Evolutionary conservation across 2,797 vertebrate genomes (phyloP).

Genomic region (Acrossocheilus fasciatus): DNA sequence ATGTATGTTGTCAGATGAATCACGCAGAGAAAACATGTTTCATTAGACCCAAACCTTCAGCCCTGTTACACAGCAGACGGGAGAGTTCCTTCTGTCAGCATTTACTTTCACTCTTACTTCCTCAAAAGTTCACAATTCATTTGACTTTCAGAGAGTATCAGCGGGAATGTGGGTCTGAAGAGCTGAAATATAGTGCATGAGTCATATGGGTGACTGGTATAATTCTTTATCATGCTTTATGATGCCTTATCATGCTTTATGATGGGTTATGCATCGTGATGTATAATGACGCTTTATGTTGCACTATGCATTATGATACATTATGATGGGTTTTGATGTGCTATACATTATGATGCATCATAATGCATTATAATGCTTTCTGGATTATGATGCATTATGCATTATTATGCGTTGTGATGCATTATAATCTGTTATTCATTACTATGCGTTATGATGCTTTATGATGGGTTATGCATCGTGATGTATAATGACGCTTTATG

Average conservation of each 20-base stretch:
- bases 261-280: no score
- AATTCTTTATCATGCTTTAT: no score
- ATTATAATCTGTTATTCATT: no score
- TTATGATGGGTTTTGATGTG: neutral
- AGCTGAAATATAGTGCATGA: neutral
- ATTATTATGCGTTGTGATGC: neutral
- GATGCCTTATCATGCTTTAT: neutral
- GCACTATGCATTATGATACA: no score
- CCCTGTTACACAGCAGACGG: no score
- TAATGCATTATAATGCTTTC: no score
- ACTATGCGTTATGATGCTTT: no score
- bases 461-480: no score
- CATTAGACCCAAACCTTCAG: neutral
- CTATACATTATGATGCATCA: neutral
- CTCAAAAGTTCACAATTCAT: neutral
- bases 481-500: no score
- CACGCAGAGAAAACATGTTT: conserved; percentile 37
- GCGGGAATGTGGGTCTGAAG: neutral
- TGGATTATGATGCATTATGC: no score
- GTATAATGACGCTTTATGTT: no score
- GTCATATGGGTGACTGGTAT: neutral
- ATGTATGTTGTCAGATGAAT: conserved; percentile 78
- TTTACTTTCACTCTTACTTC: neutral
- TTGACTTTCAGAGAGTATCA: neutral
- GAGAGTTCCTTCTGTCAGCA: no score